These are phyloP conservation scores for Planiliza haematocheilus DNA, from an alignment of 2,113 vertebrate species.

Conservation along the genomic window DNA sequence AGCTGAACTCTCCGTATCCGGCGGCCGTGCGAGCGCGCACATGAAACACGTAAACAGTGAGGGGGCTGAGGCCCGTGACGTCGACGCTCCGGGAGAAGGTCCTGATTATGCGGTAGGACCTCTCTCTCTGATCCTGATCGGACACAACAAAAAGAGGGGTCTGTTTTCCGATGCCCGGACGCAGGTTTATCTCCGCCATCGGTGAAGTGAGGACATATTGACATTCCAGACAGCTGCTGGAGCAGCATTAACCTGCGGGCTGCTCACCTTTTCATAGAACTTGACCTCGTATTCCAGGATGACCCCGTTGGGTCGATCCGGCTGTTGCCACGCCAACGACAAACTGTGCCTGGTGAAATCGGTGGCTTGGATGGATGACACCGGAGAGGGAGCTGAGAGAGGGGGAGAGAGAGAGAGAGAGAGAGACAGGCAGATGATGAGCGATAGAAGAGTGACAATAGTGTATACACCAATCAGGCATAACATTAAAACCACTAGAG, in stretches of 20 bases:
- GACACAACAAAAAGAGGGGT: slow-evolving; percentile 43
- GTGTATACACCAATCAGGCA: not conserved
- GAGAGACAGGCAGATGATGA: slow-evolving; percentile 15
- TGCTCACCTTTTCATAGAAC: slow-evolving; percentile 97
- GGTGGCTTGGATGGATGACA: slow-evolving; percentile 93
- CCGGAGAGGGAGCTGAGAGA: slow-evolving; percentile 91
- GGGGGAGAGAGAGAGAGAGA: no score
- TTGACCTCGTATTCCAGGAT: slow-evolving; percentile 99
- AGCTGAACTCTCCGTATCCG: slow-evolving; percentile 95
- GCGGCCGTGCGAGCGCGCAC: slow-evolving; percentile 96
- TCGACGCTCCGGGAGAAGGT: slow-evolving; percentile 90
- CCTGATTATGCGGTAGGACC: slow-evolving; percentile 96
- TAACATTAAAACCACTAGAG: no score
- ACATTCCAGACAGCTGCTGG: slow-evolving; percentile 40
- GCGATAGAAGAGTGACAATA: not conserved
- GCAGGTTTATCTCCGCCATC: slow-evolving; percentile 42
- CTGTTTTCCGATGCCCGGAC: slow-evolving; percentile 47
- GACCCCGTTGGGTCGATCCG: slow-evolving; percentile 95
- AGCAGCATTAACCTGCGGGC: slow-evolving; percentile 56
- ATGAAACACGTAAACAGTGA: slow-evolving; percentile 96
- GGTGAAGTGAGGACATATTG: slow-evolving; percentile 43
- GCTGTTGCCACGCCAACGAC: slow-evolving; percentile 94
- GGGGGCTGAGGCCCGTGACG: slow-evolving; percentile 93
- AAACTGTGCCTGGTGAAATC: slow-evolving; percentile 95
- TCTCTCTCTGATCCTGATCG: slow-evolving; percentile 94